Evolutionary conservation across 1,140 invertebrate species (phyloP).

Genomic region (Neodiprion virginianus): DNA sequence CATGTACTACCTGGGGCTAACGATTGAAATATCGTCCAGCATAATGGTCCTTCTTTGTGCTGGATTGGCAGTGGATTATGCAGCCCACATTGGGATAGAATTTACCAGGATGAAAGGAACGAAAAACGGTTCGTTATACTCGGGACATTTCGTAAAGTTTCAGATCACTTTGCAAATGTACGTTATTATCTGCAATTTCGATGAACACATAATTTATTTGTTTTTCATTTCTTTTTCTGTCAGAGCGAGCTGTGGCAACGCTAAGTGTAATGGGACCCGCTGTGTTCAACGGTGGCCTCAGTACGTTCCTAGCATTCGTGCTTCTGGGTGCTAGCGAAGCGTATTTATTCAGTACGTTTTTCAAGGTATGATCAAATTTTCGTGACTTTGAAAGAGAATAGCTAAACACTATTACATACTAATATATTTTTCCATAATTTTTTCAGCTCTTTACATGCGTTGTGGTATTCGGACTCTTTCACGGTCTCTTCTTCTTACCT

Average conservation of each 20-base stretch:
- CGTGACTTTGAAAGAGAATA: neutral
- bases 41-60: slow-evolving; percentile 60
- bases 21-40: slow-evolving; percentile 67
- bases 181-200: no score
- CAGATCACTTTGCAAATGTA: slow-evolving; percentile 10
- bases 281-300: slow-evolving; percentile 63
- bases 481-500: slow-evolving; percentile 65
- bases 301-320: slow-evolving; percentile 64
- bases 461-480: slow-evolving; percentile 66
- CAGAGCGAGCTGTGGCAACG: slow-evolving; percentile 55
- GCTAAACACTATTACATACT: slow-evolving; percentile 10
- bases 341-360: slow-evolving; percentile 62
- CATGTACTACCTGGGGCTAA: slow-evolving; percentile 65
- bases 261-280: slow-evolving; percentile 60
- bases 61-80: slow-evolving; percentile 67
- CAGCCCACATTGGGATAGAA: slow-evolving; percentile 65
- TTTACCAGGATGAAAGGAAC: slow-evolving; percentile 60
- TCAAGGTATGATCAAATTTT: slow-evolving; percentile 52
- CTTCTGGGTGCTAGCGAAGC: slow-evolving; percentile 59
- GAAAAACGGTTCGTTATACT: slow-evolving; percentile 49
- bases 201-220: no score
- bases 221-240: slow-evolving; percentile 17
- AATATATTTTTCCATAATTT: slow-evolving; percentile 15
- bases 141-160: neutral
- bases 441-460: slow-evolving; percentile 64